Percentiles rank a stretch among this genome's conserved stretches.
Evolutionary conservation across 2,797 vertebrate species (phyloP).

Genomic region (Sparus aurata): DNA sequence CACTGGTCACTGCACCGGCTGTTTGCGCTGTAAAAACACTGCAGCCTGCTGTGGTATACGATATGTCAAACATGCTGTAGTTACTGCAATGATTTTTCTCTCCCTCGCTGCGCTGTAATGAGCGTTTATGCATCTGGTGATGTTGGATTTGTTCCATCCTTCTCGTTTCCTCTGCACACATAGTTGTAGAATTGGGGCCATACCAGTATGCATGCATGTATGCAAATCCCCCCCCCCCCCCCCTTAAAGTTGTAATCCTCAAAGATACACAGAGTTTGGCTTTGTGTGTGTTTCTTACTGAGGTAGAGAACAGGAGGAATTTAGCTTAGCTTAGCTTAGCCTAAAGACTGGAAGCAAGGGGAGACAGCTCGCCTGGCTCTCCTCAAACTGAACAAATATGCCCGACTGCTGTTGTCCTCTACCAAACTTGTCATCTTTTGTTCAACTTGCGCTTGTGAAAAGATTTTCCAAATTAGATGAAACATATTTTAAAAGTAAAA

Average conservation of each 20-base stretch:
- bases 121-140: conserved; percentile 39
- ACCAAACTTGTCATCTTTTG: too few relatives aligned
- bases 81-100: conserved; percentile 39
- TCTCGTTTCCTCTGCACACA: conserved; percentile 20
- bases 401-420: too few relatives aligned
- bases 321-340: not conserved
- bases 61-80: conserved; percentile 49
- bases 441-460: too few relatives aligned
- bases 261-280: not conserved
- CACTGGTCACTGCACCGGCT: conserved; percentile 45
- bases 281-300: not conserved
- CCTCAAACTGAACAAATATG: too few relatives aligned
- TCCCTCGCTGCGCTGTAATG: conserved; percentile 24
- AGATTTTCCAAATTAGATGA: too few relatives aligned
- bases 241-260: not conserved
- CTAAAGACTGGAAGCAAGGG: not conserved
- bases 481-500: too few relatives aligned
- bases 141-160: conserved; percentile 32
- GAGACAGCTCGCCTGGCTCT: not conserved
- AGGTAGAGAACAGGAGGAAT: not conserved
- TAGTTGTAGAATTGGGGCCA: not conserved
- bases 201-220: conserved; percentile 1
- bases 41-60: conserved; percentile 40
- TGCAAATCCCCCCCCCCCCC: not conserved
- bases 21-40: conserved; percentile 62